Conservation (phyloP, 2,888 invertebrate species). For the Bellardia pandia region DNA sequence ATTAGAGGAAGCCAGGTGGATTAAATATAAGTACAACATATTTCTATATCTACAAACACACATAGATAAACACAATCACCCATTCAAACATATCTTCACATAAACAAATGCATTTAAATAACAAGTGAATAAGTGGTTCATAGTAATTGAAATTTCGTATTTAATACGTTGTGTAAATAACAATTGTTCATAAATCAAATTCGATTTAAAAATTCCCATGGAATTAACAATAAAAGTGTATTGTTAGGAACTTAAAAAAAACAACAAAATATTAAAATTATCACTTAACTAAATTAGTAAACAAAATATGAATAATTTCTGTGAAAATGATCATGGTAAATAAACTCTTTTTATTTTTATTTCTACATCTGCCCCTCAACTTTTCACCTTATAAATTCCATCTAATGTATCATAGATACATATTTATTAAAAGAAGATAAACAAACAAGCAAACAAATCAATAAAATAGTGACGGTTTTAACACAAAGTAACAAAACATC, state of each 20-base stretch:
- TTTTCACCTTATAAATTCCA: slow-evolving; percentile 44
- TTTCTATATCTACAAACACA: too few species aligned
- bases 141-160: slow-evolving; percentile 34
- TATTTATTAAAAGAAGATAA: slow-evolving; percentile 44
- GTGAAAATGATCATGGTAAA: slow-evolving; percentile 62
- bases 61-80: too few species aligned
- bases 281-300: slow-evolving; percentile 66
- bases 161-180: slow-evolving; percentile 57
- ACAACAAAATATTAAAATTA: slow-evolving; percentile 46
- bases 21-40: too few species aligned
- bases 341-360: slow-evolving; percentile 49
- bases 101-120: not conserved
- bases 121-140: slow-evolving; percentile 20
- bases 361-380: slow-evolving; percentile 7
- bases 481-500: slow-evolving; percentile 29
- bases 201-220: slow-evolving; percentile 66
- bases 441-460: slow-evolving; percentile 10
- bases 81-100: not conserved
- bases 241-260: slow-evolving; percentile 59
- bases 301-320: slow-evolving; percentile 62
- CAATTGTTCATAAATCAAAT: slow-evolving; percentile 59
- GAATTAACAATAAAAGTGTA: slow-evolving; percentile 63
- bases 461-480: slow-evolving; percentile 27
- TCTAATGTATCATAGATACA: slow-evolving; percentile 37
- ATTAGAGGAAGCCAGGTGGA: too few species aligned